These are phyloP conservation scores for Pheosia tremula DNA, from an alignment of 2,888 invertebrate species.

Conservation along the genomic window DNA sequence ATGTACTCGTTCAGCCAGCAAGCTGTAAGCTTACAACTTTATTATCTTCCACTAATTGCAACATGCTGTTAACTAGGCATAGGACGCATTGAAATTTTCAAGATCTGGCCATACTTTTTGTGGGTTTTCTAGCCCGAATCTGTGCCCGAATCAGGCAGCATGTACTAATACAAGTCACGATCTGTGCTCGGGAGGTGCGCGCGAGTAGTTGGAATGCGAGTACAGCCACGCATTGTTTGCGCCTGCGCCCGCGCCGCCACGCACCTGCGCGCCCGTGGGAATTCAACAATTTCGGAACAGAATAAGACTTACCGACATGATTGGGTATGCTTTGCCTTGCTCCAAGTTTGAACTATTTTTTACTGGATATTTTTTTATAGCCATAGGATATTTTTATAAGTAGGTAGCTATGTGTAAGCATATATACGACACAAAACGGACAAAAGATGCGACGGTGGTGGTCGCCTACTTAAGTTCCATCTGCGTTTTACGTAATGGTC, in stretches of 20 bases:
- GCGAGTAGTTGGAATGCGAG: conserved; percentile 53
- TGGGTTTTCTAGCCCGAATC: conserved; percentile 10
- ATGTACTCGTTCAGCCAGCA: too few relatives aligned
- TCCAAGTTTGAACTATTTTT: neutral
- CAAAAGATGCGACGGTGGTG: neutral
- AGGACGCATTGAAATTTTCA: too few relatives aligned
- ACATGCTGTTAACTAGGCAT: too few relatives aligned
- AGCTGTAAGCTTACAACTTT: too few relatives aligned
- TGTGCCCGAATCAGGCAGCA: conserved; percentile 25
- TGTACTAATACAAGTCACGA: conserved; percentile 51
- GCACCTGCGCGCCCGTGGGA: conserved; percentile 60
- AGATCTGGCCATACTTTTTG: too few relatives aligned
- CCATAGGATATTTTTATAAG: neutral
- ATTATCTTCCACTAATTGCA: too few relatives aligned
- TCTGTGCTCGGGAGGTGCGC: conserved; percentile 23
- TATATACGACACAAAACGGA: neutral
- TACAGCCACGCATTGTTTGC: conserved; percentile 51
- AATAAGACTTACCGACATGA: conserved; percentile 21
- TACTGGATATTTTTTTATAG: neutral
- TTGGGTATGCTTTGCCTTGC: conserved; percentile 25
- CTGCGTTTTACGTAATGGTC: too few relatives aligned
- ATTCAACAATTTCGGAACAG: conserved; percentile 46
- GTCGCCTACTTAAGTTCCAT: too few relatives aligned
- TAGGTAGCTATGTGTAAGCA: neutral
- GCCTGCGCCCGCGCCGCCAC: conserved; percentile 39